Base-by-base conservation (phyloP, 2,888 invertebrate species). In the Dinocampus coccinellae region DNA sequence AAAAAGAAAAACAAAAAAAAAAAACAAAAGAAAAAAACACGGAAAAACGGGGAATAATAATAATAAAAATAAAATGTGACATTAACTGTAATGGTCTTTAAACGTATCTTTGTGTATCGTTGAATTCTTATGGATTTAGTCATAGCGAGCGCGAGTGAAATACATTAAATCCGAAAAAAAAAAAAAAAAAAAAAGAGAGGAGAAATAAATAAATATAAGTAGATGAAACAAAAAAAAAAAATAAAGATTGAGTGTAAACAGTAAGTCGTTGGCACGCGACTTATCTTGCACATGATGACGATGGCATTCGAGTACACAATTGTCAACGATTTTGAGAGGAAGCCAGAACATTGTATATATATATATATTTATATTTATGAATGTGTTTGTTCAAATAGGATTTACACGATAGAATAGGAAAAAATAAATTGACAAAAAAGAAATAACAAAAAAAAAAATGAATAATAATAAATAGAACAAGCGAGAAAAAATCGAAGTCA, bases 181-280 rank as follows among this genome's bases (percentile, higher is more conserved):
- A n/a, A n/a, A n/a, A n/a, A n/a, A n/a, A n/a, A n/a, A n/a, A n/a
- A n/a, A n/a, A n/a, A n/a, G n/a, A n/a, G n/a, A n/a, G n/a, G n/a
- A n/a, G n/a, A n/a, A n/a, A n/a, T n/a, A n/a, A n/a, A n/a, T n/a
- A n/a, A n/a, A n/a, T n/a, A n/a, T n/a, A n/a, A n/a, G n/a, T n/a
- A n/a, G n/a, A n/a, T n/a, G n/a, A n/a, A n/a, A n/a, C n/a, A n/a
- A n/a, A n/a, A 16, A 6, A n/a, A 16, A 16, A 7, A 16, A 16
- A n/a, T 9, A 47, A 9, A 47, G 36, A 36, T 4, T 16, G 16
- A 47, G 16, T 47, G 47, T 47, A 47, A 47, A 47, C 47, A 47
- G 47, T 57, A 26, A 64, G 63, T 64, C 63, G 52, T 64, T 64
- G 63, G 63, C 63, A 64, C 63, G 63, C 52, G 63, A 39, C 52